Percentiles rank a stretch among this genome's conserved stretches.
phyloP scores from a whole-genome alignment of 2,797 vertebrate genomes.

The Merluccius polli region DNA sequence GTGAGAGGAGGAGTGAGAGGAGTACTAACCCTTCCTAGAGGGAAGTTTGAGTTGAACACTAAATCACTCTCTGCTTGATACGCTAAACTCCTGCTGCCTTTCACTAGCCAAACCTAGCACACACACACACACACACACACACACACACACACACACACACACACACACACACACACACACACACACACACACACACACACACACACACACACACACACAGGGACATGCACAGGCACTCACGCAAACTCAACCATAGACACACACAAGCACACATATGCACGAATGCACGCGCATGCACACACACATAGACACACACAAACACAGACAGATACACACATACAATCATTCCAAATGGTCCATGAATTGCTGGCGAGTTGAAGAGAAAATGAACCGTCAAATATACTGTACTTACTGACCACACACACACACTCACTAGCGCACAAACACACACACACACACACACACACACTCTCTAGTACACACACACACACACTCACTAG shows the following conservation, averaged over 20 bases:
- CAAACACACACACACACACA: too few species aligned
- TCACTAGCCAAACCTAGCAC: not conserved
- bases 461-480: not conserved
- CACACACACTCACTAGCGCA: slow-evolving; percentile 14
- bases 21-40: not conserved
- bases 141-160: slow-evolving; percentile 4
- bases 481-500: too few species aligned
- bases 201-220: not conserved
- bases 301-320: slow-evolving; percentile 26
- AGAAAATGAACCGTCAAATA: slow-evolving; percentile 59
- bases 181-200: slow-evolving; percentile 6
- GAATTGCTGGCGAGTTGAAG: slow-evolving; percentile 53
- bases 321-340: slow-evolving; percentile 7
- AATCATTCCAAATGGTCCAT: slow-evolving; percentile 33
- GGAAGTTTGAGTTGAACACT: not conserved
- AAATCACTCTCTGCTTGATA: not conserved
- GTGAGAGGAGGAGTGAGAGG: too few species aligned
- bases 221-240: not conserved
- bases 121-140: not conserved
- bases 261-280: slow-evolving; percentile 6
- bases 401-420: slow-evolving; percentile 50
- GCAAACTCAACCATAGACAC: not conserved
- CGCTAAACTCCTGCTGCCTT: not conserved
- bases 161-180: slow-evolving; percentile 12
- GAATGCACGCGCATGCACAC: slow-evolving; percentile 8